phyloP scores from a whole-genome alignment of 2,797 vertebrate genomes.

The Serranus cabrilla region DNA sequence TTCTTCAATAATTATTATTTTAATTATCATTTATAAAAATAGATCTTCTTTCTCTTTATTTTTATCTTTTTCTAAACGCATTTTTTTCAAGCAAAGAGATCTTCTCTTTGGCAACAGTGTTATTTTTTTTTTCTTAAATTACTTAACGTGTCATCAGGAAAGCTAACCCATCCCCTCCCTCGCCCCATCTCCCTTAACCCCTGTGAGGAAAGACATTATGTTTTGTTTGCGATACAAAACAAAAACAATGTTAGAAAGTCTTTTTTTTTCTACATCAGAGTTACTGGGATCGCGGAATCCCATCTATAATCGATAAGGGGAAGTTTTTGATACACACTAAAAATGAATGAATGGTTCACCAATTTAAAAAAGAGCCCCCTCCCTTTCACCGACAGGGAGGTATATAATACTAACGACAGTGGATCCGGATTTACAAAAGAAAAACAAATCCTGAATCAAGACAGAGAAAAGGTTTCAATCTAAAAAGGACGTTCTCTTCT shows the following conservation, averaged over 20 bases:
- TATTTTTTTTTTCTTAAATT: constrained; percentile 93
- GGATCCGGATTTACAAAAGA: constrained; percentile 95
- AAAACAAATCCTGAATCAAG: constrained; percentile 99
- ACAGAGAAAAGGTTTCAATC: constrained; percentile 95
- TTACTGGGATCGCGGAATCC: constrained; percentile 91
- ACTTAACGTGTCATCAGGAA: constrained; percentile 97
- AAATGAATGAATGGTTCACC: constrained; percentile 96
- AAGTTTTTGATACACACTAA: constrained; percentile 91
- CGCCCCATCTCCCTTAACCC: constrained; percentile 93
- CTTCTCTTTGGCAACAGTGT: constrained; percentile 99
- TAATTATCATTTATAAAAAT: constrained; percentile 99
- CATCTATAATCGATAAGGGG: constrained; percentile 87
- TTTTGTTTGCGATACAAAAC: constrained; percentile 99
- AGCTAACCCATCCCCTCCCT: constrained; percentile 91
- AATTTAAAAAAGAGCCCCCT: constrained; percentile 98
- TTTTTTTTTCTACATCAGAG: constrained; percentile 86
- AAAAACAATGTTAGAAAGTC: constrained; percentile 96
- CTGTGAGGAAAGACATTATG: constrained; percentile 93
- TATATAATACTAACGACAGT: constrained; percentile 98
- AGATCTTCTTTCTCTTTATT: constrained; percentile 98
- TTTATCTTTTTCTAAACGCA: constrained; percentile 99
- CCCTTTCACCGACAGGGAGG: constrained; percentile 89
- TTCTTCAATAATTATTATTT: constrained; percentile 97
- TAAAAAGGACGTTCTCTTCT: constrained; percentile 99
- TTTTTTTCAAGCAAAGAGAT: constrained; percentile 99